Conservation (phyloP, 1,140 invertebrate genomes). For the Scaptomyza pallida region DNA sequence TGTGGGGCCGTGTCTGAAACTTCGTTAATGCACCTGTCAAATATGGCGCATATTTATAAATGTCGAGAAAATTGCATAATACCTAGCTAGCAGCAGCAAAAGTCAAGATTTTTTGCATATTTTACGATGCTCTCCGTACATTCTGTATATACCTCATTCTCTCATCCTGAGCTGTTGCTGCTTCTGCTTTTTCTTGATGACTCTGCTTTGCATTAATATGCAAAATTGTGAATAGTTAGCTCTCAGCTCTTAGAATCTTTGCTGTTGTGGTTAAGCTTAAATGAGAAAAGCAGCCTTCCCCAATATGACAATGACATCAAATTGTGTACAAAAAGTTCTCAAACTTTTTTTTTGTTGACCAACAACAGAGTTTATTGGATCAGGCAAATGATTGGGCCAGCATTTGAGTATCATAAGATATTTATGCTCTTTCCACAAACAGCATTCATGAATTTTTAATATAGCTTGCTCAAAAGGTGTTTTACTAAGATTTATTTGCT, state of each 20-base stretch:
- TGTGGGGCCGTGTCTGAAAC: conserved; percentile 47
- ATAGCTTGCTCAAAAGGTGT: background rate
- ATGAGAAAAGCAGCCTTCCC: conserved; percentile 54
- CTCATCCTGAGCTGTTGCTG: background rate
- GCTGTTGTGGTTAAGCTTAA: conserved; percentile 14
- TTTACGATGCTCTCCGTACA: conserved; percentile 38
- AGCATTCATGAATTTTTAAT: conserved; percentile 24
- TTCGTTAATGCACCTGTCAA: conserved; percentile 82
- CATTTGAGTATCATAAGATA: conserved; percentile 12
- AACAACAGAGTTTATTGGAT: background rate
- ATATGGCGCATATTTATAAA: conserved; percentile 65
- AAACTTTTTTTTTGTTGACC: conserved; percentile 5
- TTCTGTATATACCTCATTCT: no score
- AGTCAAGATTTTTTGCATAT: conserved; percentile 39
- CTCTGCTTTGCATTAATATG: conserved; percentile 64
- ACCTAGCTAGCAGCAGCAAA: conserved; percentile 16
- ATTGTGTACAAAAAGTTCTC: conserved; percentile 32
- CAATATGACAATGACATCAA: conserved; percentile 63
- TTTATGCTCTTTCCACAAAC: conserved; percentile 22
- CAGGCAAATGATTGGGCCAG: conserved; percentile 19
- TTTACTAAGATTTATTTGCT: conserved; percentile 7
- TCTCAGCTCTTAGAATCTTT: background rate
- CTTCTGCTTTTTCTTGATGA: conserved; percentile 59
- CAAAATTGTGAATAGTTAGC: conserved; percentile 56
- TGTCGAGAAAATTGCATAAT: conserved; percentile 74